Evolutionary conservation across 2,113 vertebrate species (phyloP).

Genomic region (Python bivittatus): DNA sequence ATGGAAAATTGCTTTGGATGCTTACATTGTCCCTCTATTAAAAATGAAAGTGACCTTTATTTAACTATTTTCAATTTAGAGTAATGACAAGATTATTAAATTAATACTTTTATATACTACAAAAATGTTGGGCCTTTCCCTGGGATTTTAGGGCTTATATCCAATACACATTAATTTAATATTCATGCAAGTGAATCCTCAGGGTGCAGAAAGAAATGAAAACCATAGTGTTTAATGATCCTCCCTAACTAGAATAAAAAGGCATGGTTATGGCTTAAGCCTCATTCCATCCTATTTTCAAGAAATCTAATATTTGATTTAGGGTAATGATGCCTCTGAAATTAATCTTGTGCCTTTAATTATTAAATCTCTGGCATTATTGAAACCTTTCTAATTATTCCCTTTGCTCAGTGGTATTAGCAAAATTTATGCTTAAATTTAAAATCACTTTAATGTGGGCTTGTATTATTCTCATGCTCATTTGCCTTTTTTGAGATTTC

Average conservation of each 20-base stretch:
- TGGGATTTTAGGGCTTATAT: slow-evolving; percentile 60
- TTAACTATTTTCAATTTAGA: slow-evolving; percentile 41
- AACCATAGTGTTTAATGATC: slow-evolving; percentile 61
- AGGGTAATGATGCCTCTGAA: slow-evolving; percentile 72
- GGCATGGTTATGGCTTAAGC: slow-evolving; percentile 37
- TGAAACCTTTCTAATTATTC: slow-evolving; percentile 74
- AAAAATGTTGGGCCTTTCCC: slow-evolving; percentile 49
- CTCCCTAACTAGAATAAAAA: slow-evolving; percentile 44
- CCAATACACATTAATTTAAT: slow-evolving; percentile 61
- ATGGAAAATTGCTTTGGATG: slow-evolving; percentile 3
- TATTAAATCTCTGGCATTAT: slow-evolving; percentile 73
- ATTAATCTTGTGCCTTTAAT: slow-evolving; percentile 77
- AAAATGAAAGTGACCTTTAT: slow-evolving; percentile 51
- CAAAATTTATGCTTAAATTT: slow-evolving; percentile 74
- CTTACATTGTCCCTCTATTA: slow-evolving; percentile 15
- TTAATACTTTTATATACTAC: slow-evolving; percentile 55
- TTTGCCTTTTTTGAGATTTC: slow-evolving; percentile 68
- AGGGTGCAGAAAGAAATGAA: slow-evolving; percentile 59
- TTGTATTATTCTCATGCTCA: slow-evolving; percentile 62
- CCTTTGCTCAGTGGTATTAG: slow-evolving; percentile 70
- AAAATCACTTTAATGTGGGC: slow-evolving; percentile 70
- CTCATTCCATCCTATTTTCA: slow-evolving; percentile 38
- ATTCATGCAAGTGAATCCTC: slow-evolving; percentile 67
- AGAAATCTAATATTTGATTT: slow-evolving; percentile 75
- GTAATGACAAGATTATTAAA: slow-evolving; percentile 53